Evolutionary conservation across 2,113 vertebrate genomes (phyloP).

Genomic region (Microcebus tavaratra): DNA sequence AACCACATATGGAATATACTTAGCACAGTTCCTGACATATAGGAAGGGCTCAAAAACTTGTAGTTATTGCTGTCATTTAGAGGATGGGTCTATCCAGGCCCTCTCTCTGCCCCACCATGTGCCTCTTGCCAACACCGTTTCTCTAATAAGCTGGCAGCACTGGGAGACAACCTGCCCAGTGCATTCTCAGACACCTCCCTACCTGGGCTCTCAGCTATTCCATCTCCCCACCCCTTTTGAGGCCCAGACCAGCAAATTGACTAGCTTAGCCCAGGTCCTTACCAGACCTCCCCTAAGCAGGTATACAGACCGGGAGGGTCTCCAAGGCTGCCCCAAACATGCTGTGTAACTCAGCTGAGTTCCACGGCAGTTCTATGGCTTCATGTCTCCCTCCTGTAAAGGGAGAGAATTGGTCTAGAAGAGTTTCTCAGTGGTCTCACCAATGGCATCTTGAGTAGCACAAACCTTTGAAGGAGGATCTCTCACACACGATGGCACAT

Average conservation of each 20-base stretch:
- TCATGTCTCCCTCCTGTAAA: not conserved
- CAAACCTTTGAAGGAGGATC: not conserved
- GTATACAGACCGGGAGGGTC: not conserved
- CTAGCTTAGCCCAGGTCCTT: not conserved
- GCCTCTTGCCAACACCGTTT: not conserved
- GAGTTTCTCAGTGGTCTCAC: not conserved
- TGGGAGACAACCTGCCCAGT: not conserved
- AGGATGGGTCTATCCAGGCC: not conserved
- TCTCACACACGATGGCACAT: not conserved
- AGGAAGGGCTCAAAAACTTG: not conserved
- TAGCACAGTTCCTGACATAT: not conserved
- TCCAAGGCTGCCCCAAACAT: not conserved
- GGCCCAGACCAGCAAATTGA: not conserved
- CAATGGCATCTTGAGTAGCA: not conserved
- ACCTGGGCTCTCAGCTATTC: not conserved
- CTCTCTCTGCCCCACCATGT: not conserved
- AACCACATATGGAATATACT: not conserved
- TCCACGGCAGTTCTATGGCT: not conserved
- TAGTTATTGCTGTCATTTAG: not conserved
- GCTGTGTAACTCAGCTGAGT: constrained; percentile 16
- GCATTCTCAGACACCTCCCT: not conserved
- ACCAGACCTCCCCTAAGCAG: not conserved
- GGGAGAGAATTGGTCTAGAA: not conserved
- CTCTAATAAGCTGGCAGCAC: not conserved
- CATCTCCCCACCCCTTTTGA: not conserved